Conservation (phyloP, 2,113 vertebrate genomes). For the Riparia riparia region DNA sequence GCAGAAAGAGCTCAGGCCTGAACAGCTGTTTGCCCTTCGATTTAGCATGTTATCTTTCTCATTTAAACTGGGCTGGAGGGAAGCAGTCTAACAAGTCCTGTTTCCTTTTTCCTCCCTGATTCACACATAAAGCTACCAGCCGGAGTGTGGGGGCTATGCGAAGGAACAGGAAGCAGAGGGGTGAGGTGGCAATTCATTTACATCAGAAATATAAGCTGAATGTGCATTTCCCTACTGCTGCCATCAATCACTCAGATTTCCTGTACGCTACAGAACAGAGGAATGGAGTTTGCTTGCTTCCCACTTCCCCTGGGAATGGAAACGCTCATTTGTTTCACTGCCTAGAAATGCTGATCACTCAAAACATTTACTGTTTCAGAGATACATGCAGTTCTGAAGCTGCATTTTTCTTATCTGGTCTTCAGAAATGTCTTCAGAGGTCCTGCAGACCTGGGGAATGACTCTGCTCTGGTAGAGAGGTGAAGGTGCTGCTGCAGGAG, state of each 20-base stretch:
- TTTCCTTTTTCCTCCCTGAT: neutral
- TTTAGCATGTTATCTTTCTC: neutral
- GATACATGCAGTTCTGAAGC: neutral
- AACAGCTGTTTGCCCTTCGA: neutral
- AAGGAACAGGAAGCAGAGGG: conserved; percentile 50
- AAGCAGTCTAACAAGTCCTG: neutral
- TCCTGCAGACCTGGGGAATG: neutral
- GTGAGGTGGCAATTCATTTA: conserved; percentile 49
- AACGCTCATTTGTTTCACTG: conserved; percentile 23
- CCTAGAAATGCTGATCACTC: conserved; percentile 52
- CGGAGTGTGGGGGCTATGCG: neutral
- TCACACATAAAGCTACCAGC: neutral
- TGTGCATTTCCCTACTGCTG: conserved; percentile 51
- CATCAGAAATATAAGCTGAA: conserved; percentile 51
- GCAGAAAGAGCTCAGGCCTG: neutral
- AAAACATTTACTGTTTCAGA: conserved; percentile 33
- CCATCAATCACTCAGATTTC: conserved; percentile 59
- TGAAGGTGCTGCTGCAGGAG: neutral
- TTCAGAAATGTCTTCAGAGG: neutral
- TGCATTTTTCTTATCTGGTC: neutral
- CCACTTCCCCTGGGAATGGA: conserved; percentile 27
- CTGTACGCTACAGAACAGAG: neutral
- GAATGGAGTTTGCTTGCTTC: conserved; percentile 25
- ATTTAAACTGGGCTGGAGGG: neutral
- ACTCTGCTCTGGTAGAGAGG: neutral